Conservation (phyloP, 2,888 invertebrate genomes). For the Papilio demoleus region DNA sequence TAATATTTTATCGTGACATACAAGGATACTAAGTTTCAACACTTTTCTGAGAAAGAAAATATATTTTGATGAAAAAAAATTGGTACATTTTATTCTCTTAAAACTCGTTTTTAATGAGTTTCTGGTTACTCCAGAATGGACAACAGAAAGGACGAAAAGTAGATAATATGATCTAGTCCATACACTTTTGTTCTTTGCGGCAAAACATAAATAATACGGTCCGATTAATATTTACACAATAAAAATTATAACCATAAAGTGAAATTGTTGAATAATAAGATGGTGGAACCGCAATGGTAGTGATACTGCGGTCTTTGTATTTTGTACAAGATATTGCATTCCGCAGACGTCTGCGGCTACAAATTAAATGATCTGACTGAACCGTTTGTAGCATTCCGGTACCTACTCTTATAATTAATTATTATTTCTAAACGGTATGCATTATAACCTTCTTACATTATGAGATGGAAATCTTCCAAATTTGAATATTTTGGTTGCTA, state of each 20-base stretch:
- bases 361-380: slow-evolving; percentile 28
- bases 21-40: background rate
- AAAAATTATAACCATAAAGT: background rate
- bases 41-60: background rate
- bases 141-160: no score
- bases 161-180: no score
- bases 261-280: slow-evolving; percentile 17
- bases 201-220: background rate
- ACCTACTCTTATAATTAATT: background rate
- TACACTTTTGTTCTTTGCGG: no score
- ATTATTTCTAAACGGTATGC: background rate
- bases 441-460: background rate
- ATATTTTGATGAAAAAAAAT: background rate
- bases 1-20: slow-evolving; percentile 11
- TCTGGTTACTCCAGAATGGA: no score
- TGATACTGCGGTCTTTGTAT: slow-evolving; percentile 17
- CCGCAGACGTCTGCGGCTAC: slow-evolving; percentile 29
- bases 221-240: background rate
- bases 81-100: no score
- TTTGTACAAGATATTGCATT: slow-evolving; percentile 38
- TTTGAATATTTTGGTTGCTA: background rate
- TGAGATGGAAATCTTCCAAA: no score
- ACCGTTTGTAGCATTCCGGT: slow-evolving; percentile 17
- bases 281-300: background rate
- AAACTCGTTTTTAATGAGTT: no score